A percentile compares a stretch with the other conserved stretches of the same genome.
phyloP scores from a whole-genome alignment of 2,888 invertebrate species.

The Ormyrus nitidulus region DNA sequence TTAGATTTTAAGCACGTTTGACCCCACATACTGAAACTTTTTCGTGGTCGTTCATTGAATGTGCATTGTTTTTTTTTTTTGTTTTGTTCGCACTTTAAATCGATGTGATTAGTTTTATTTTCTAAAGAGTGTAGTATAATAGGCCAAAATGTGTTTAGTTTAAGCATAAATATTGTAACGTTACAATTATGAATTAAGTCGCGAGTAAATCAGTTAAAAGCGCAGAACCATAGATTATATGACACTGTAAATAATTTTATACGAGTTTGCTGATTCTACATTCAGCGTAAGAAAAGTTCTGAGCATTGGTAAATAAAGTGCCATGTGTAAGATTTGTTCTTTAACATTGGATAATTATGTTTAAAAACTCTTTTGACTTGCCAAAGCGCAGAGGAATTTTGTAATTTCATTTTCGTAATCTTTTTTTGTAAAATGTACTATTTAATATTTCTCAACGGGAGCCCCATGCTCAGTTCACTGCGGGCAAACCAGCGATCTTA shows the following conservation, averaged over 20 bases:
- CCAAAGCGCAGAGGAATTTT: conserved; percentile 21
- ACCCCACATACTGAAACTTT: conserved; percentile 47
- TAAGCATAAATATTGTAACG: conserved; percentile 44
- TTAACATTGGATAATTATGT: conserved; percentile 40
- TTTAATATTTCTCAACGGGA: not conserved
- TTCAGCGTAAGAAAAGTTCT: conserved; percentile 55
- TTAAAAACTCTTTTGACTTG: conserved; percentile 32
- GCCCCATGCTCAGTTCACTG: conserved; percentile 14
- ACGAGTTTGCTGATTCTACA: conserved; percentile 61
- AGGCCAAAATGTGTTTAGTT: conserved; percentile 49
- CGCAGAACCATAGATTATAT: conserved; percentile 49
- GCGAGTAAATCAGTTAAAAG: conserved; percentile 39
- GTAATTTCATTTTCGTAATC: conserved; percentile 15
- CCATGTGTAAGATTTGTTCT: conserved; percentile 64
- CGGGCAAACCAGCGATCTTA: conserved; percentile 14
- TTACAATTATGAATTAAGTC: conserved; percentile 34
- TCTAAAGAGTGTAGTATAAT: conserved; percentile 44
- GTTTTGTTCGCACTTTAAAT: conserved; percentile 51
- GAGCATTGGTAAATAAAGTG: conserved; percentile 60
- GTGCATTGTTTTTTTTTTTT: conserved; percentile 51
- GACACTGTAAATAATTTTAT: conserved; percentile 67
- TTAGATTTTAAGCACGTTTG: conserved; percentile 49
- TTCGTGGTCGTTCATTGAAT: conserved; percentile 46
- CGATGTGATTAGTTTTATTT: conserved; percentile 50
- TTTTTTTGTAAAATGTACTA: not conserved